Percentiles rank a stretch among this genome's conserved stretches.
phyloP scores from a whole-genome alignment of 1,140 invertebrate species.

The Scaptomyza pallida region DNA sequence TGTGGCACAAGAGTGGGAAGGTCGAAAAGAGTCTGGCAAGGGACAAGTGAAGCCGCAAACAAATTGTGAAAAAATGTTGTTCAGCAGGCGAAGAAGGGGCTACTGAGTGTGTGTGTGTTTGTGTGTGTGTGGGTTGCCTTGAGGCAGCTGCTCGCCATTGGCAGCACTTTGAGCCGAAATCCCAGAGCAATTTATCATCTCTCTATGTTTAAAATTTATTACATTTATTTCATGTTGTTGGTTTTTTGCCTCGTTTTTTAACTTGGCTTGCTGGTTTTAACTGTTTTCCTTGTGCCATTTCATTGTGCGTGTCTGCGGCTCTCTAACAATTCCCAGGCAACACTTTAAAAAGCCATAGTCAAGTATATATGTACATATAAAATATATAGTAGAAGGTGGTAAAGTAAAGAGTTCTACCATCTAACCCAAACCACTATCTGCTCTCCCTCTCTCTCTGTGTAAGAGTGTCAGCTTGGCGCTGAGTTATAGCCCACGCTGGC shows the following conservation, averaged over 20 bases:
- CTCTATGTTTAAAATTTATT: constrained; percentile 83
- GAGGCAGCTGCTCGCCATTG: constrained; percentile 47
- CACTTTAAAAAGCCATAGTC: constrained; percentile 65
- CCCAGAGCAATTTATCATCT: constrained; percentile 81
- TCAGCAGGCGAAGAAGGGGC: constrained; percentile 18
- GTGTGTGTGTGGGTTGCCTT: background rate
- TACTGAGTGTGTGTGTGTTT: background rate
- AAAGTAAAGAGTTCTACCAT: constrained; percentile 40
- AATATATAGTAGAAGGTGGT: constrained; percentile 43
- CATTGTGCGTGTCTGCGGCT: constrained; percentile 52
- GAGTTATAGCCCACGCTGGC: constrained; percentile 64
- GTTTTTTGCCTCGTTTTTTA: constrained; percentile 54
- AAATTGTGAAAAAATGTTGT: constrained; percentile 78
- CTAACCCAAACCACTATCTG: background rate
- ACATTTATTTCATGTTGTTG: constrained; percentile 82
- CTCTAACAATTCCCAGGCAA: constrained; percentile 55
- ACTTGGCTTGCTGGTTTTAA: constrained; percentile 38
- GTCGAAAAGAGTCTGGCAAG: background rate
- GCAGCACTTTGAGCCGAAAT: constrained; percentile 68
- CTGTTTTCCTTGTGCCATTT: constrained; percentile 47
- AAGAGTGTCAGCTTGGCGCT: constrained; percentile 33
- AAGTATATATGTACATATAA: constrained; percentile 21
- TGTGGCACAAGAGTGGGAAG: constrained; percentile 18
- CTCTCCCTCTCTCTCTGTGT: constrained; percentile 5
- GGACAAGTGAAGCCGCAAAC: constrained; percentile 71